Base-by-base conservation (phyloP, 2,113 vertebrate species). In the Lampris megalopsis region DNA sequence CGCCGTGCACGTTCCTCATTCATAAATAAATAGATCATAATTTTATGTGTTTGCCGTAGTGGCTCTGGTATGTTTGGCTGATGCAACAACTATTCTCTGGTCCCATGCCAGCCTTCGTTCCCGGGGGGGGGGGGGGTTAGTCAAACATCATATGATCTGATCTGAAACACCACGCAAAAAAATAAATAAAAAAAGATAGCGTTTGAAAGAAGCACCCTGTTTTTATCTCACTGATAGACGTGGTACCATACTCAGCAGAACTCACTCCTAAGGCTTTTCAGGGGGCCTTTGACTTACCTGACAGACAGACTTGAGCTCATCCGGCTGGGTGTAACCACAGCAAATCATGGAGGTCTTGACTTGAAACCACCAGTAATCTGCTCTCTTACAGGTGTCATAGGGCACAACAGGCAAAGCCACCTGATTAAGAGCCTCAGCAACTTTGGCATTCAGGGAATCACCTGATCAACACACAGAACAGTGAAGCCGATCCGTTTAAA, bases 351-450 rank as follows among this genome's bases (percentile, higher is more conserved):
- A 93, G 6, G 85, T 60, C 83, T 94, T 95, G 63, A 95, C 91
- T 82, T 95, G 93, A 82, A 95, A 94, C 94, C 95, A 95, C 93
- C 94, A 95, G 80, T 94, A 94, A 72, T 95, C 92, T 86, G 92
- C 92, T 73, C 86, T 86, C 66, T 93, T 94, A 80, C 93, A 95
- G 35, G 90, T 94, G 38, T 92, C 80, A 63, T 75, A 94, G 0
- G 93, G 82, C 38, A 95, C 90, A 40, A 95, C 92, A 3, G 94
- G 94, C 48, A 95, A 75, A 9, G 90, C 89, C 0, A 95, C 94
- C 85, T 95, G 94, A 76, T 95, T 95, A 2, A 95, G 90, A 0
- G 67, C 56, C 80, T 94, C 92, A 4, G 94, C 83, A 1, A 75
- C 90, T 86, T 91, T 94, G 45, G 93, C 73, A 69, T 90, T 86